Base-by-base conservation (phyloP, 37 sponge, comb jelly and placozoan species). In the Tethya wilhelma region DNA sequence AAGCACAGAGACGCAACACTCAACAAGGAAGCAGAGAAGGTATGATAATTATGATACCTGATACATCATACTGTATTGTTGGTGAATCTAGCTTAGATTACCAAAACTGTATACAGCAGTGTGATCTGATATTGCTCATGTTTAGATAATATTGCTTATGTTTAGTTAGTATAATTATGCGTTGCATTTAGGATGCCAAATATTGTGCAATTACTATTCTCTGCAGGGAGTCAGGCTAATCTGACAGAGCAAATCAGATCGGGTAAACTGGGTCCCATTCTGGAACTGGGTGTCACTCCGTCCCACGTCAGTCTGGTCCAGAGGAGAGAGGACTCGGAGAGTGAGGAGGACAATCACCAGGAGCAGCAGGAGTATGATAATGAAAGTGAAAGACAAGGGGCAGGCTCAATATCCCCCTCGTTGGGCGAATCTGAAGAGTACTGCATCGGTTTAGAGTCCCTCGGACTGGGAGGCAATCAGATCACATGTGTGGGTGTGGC, bases 381-480 rank as follows among this genome's bases (percentile, higher is more conserved):
- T 9, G 14, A 19, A 14, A 49, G 53, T 5, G 62, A 59, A 2
- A 9, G 26, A 4, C 62, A 31, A 28, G 33, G 28, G 3, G 77
- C 39, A 14, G 73, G 73, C 20, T 44, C 33, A 55, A 45, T n/a
- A 4, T 29, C 33, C 44, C 9, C 26, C 23, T 49, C 14, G 14
- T 14, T 19, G 14, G 53, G 53, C 4, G 67, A 57, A 69, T n/a
- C 60, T 26, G 19, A 56, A 25, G 38, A 64, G 26, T 59, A 67
- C 39, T 72, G 82, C 30, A 46, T 80, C 55, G 40, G 59, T n/a
- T 53, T 92, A 66, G 71, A 79, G 75, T 84, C 85, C 5, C 66
- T 92, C 1, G 93, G 93, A 33, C 71, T 92, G 20, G 93, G 93
- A 41, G 93, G 93, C 11, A 92, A 92, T 43, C 41, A 74, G 53